phyloP scores from a whole-genome alignment of 1,140 invertebrate genomes.

The Ylistrum balloti region DNA sequence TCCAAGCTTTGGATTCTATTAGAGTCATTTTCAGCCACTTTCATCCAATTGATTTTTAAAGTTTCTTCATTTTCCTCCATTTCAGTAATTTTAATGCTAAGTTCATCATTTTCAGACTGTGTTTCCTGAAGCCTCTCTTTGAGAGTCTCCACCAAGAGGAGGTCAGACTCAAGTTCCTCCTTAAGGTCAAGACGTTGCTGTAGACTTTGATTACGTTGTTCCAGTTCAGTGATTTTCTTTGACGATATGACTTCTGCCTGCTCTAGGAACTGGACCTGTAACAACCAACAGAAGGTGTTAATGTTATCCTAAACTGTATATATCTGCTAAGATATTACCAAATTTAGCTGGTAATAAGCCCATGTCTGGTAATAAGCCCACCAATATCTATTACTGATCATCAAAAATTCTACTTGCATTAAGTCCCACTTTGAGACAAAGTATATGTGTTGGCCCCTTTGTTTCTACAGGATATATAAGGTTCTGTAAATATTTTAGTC shows the following conservation, averaged over 20 bases:
- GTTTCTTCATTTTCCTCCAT: constrained; percentile 77
- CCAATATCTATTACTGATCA: no score
- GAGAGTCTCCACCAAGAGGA: constrained; percentile 65
- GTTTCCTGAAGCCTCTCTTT: constrained; percentile 68
- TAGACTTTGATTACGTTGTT: constrained; percentile 68
- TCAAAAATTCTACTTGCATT: no score
- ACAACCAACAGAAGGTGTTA: constrained; percentile 10
- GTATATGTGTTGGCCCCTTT: no score
- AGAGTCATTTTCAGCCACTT: constrained; percentile 75
- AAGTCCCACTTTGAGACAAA: no score
- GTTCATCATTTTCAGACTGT: constrained; percentile 70
- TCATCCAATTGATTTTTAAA: constrained; percentile 76
- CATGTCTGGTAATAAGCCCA: no score
- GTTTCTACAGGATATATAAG: no score
- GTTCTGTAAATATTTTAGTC: no score
- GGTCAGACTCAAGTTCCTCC: constrained; percentile 63
- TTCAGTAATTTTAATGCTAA: constrained; percentile 70
- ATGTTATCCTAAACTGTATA: neutral
- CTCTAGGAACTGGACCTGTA: constrained; percentile 75
- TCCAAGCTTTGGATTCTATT: constrained; percentile 73
- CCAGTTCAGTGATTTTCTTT: constrained; percentile 73
- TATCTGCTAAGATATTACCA: no score
- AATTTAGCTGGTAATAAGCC: no score
- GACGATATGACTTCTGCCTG: constrained; percentile 73
- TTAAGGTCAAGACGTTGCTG: constrained; percentile 71